Conservation (phyloP, 2,113 vertebrate genomes). For the Lanius ludovicianus region DNA sequence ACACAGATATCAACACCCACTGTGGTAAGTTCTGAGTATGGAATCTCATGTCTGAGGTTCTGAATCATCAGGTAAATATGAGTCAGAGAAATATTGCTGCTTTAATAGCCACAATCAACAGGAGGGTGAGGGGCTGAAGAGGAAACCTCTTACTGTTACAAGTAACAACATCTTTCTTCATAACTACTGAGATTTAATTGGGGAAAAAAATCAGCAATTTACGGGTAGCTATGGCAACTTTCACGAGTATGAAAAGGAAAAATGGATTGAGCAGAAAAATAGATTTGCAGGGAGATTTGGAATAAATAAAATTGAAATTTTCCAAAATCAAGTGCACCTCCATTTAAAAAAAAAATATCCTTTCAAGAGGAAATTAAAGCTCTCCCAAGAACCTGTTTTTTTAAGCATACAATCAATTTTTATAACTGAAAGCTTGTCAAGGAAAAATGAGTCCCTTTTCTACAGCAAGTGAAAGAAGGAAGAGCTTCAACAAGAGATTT, state of each 20-base stretch:
- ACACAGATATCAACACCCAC: not conserved
- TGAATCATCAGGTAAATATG: not conserved
- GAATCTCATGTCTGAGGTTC: not conserved
- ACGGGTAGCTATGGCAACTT: constrained; percentile 31
- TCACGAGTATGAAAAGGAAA: not conserved
- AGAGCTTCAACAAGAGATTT: constrained; percentile 4
- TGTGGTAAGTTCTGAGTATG: not conserved
- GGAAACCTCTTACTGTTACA: not conserved
- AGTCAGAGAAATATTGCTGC: not conserved
- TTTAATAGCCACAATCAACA: not conserved
- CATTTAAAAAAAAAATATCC: not conserved
- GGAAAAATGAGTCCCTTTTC: constrained; percentile 16
- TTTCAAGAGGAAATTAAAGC: not conserved
- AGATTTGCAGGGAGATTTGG: not conserved
- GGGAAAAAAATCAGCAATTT: not conserved
- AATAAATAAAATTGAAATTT: not conserved
- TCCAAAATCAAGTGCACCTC: not conserved
- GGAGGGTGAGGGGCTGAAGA: not conserved
- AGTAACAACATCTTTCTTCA: not conserved
- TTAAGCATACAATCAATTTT: not conserved
- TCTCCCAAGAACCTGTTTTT: not conserved
- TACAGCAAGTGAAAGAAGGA: not conserved
- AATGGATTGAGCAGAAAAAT: not conserved
- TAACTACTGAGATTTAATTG: not conserved
- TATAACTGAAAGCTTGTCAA: not conserved